These are phyloP conservation scores for Rapana venosa DNA, from an alignment of 2,888 invertebrate genomes.

Conservation along the genomic window DNA sequence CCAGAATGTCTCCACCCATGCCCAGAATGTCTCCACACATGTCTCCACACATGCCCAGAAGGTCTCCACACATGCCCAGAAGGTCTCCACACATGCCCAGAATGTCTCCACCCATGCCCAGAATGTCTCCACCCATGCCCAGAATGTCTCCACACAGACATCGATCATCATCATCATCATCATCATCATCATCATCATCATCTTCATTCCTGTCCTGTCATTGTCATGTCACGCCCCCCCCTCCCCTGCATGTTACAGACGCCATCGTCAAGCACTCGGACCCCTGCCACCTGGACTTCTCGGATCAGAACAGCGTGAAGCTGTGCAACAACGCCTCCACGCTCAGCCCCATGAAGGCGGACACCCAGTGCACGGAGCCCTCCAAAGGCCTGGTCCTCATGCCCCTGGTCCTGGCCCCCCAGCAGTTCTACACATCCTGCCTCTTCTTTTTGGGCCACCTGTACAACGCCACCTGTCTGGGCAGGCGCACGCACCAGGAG, in stretches of 20 bases:
- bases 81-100: too few relatives aligned
- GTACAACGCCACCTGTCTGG: neutral
- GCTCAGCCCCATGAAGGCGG: too few relatives aligned
- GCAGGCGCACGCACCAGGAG: neutral
- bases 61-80: too few relatives aligned
- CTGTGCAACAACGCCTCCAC: slow-evolving; percentile 2
- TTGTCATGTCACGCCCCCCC: too few relatives aligned
- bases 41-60: neutral
- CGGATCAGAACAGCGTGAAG: neutral
- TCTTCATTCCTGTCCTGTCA: neutral
- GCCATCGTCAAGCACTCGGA: neutral
- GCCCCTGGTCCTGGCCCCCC: neutral
- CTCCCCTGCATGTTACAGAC: neutral
- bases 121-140: too few relatives aligned
- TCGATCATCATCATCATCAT: too few relatives aligned
- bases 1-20: neutral
- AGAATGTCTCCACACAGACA: too few relatives aligned
- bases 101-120: neutral
- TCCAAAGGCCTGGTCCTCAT: neutral
- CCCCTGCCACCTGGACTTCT: neutral
- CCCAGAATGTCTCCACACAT: neutral
- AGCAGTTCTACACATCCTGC: neutral
- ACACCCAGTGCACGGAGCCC: neutral
- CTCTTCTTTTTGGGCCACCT: neutral
- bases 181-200: too few relatives aligned